Conservation (phyloP, 2,113 vertebrate species). For the Phocoena sinus region DNA sequence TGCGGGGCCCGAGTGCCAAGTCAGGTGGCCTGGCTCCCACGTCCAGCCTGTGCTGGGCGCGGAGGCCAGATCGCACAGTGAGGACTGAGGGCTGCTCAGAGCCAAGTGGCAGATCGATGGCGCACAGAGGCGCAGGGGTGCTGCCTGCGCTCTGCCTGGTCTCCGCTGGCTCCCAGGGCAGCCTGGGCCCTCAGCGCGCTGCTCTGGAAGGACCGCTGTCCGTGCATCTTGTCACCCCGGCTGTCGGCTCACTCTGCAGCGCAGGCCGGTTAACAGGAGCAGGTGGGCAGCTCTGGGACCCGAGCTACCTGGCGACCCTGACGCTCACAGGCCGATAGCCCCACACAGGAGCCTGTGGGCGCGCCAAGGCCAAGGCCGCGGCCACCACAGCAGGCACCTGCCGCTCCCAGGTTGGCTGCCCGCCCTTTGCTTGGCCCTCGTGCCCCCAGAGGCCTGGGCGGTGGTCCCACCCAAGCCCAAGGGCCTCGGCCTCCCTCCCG, state of each 20-base stretch:
- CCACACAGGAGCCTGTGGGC: neutral
- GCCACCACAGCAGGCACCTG: too few relatives aligned
- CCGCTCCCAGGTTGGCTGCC: too few relatives aligned
- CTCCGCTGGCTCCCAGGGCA: too few relatives aligned
- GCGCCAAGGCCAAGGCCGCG: rapidly evolving
- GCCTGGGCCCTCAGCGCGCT: too few relatives aligned
- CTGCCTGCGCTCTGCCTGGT: too few relatives aligned
- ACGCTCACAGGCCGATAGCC: neutral
- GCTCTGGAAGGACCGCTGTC: too few relatives aligned
- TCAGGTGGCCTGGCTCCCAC: neutral
- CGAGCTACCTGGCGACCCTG: neutral
- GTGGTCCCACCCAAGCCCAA: neutral
- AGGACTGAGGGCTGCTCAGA: neutral
- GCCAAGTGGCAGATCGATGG: neutral
- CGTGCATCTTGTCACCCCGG: too few relatives aligned
- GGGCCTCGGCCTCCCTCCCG: neutral
- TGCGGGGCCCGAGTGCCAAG: too few relatives aligned
- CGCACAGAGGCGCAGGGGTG: neutral
- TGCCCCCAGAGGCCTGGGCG: neutral
- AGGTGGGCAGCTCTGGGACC: neutral
- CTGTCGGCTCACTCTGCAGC: neutral
- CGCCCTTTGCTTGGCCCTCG: neutral
- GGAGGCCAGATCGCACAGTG: neutral
- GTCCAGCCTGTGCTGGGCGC: neutral
- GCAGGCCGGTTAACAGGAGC: rapidly evolving